These are phyloP conservation scores for Lindbergichthys nudifrons DNA, from an alignment of 2,797 vertebrate genomes.

Conservation along the genomic window DNA sequence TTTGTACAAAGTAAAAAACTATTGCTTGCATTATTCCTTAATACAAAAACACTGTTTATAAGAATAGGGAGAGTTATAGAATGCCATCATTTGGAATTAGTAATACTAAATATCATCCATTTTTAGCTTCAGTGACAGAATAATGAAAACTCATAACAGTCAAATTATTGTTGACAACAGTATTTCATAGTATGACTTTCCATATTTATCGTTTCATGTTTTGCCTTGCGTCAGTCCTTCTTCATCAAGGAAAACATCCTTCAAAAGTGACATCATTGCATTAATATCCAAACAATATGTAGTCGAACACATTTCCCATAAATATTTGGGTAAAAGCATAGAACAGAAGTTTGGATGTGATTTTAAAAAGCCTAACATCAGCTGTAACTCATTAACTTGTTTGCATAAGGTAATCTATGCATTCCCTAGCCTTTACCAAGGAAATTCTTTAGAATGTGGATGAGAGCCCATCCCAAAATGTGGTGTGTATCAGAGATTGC, in stretches of 20 bases:
- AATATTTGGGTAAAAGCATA: constrained; percentile 10
- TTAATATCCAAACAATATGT: constrained; percentile 11
- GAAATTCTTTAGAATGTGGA: constrained; percentile 1
- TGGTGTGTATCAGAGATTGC: background rate
- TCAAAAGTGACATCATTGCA: constrained; percentile 22
- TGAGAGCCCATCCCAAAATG: background rate
- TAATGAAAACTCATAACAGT: constrained; percentile 8
- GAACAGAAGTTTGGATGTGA: background rate
- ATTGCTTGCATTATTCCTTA: background rate
- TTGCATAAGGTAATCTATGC: constrained; percentile 3
- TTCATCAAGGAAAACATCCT: constrained; percentile 25
- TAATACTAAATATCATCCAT: background rate
- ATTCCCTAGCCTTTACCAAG: background rate
- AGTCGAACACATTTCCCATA: constrained; percentile 21
- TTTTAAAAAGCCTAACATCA: constrained; percentile 18
- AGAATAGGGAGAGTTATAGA: background rate
- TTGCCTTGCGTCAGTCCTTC: background rate
- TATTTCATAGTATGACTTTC: constrained; percentile 12
- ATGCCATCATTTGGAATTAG: background rate
- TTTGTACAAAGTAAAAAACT: background rate
- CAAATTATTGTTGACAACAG: constrained; percentile 11
- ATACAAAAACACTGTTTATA: background rate
- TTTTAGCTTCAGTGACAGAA: background rate
- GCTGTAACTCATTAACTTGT: constrained; percentile 28
- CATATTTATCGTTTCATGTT: constrained; percentile 10